Base-by-base conservation (phyloP, 2,113 vertebrate genomes). In the Oenanthe oenanthe region DNA sequence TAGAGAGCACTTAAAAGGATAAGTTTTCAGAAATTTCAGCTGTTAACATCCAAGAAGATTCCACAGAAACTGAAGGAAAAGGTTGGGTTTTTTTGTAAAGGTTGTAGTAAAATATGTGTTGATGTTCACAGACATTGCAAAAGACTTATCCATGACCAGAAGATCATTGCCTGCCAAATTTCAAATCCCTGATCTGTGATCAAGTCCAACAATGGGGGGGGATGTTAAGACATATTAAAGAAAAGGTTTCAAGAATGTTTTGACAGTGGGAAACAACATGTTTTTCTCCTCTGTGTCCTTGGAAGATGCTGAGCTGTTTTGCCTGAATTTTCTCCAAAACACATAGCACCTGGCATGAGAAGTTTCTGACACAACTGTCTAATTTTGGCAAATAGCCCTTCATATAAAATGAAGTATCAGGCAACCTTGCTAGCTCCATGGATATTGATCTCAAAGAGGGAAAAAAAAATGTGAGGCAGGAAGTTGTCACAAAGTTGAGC, bases 191-290 rank as follows among this genome's bases (percentile, higher is more conserved):
- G 38, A 76, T 76, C 85, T 8, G 10, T 66, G 51, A 88, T 92
- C 75, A 88, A 77, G 47, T 96, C 70, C 87, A 96, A 74, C 66
- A 95, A 93, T 36, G 14, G 56, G 28, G 56, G 28, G 58, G 51
- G 78, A 85, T 74, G 63, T 73, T 85, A 88, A 88, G 63, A 51
- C 9, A 62, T 68, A 92, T 47, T 93, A 95, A 91, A 95, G 36
- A 92, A 88, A 91, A 93, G 28, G 40, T 81, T 92, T 95, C 76
- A 93, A 79, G 68, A 95, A 93, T 93, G 80, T 96, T 97, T 92
- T 92, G 86, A 96, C 83, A 89, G 73, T 57, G 70, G 84, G 83
- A 93, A 95, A 88, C 88, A 96, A 94, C 66, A 82, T 72, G 76
- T 77, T 95, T 95, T 96, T 78, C 85, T 88, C 75, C 31, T 48